Evolutionary conservation across 2,888 invertebrate species (phyloP).

Genomic region (Tanypteryx hageni): DNA sequence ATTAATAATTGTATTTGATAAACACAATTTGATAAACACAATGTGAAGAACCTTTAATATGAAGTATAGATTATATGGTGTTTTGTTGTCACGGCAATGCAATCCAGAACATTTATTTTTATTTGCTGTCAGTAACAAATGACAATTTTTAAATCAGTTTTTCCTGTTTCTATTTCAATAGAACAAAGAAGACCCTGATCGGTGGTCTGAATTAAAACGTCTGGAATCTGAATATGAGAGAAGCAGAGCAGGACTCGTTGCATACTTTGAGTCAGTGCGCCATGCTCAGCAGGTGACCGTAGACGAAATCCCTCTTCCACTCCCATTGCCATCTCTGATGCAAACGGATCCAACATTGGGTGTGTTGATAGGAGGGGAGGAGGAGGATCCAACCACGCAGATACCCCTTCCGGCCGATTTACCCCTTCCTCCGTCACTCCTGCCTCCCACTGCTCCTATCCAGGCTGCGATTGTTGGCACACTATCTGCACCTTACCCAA

Average conservation of each 20-base stretch:
- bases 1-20: background rate
- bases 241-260: conserved; percentile 89
- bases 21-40: conserved; percentile 50
- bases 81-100: background rate
- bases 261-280: conserved; percentile 96
- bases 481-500: conserved; percentile 73
- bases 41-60: background rate
- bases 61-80: background rate
- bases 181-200: conserved; percentile 97
- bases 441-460: conserved; percentile 80
- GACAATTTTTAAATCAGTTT: conserved; percentile 66
- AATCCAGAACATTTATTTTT: background rate
- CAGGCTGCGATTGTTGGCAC: conserved; percentile 73
- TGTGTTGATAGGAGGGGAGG: conserved; percentile 68
- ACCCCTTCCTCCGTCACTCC: conserved; percentile 73
- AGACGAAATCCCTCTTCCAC: conserved; percentile 96
- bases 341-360: conserved; percentile 71
- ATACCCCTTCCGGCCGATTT: conserved; percentile 76
- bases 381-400: conserved; percentile 74
- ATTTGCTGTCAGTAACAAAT: background rate
- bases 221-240: conserved; percentile 96
- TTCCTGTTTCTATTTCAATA: conserved; percentile 73
- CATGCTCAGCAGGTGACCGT: conserved; percentile 89
- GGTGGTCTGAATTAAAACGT: conserved; percentile 93
- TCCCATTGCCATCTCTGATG: conserved; percentile 69